Evolutionary conservation across 2,888 invertebrate species (phyloP).

Genomic region (Ophion costatus): DNA sequence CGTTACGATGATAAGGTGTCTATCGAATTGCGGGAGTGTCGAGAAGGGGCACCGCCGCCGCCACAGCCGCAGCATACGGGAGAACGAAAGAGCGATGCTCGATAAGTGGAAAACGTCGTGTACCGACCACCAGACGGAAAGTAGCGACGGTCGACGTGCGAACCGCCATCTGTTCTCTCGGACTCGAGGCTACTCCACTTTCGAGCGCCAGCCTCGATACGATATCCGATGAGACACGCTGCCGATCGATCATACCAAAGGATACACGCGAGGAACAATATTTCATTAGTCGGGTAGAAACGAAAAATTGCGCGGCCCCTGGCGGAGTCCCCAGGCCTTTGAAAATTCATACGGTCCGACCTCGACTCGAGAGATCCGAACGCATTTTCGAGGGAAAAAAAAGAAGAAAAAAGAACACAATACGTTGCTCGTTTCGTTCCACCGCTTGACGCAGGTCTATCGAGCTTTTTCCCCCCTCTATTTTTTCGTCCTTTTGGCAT

Average conservation of each 20-base stretch:
- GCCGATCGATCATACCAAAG: constrained; percentile 37
- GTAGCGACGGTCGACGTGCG: constrained; percentile 68
- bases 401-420: background rate
- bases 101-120: constrained; percentile 71
- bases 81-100: constrained; percentile 44
- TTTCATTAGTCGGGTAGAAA: constrained; percentile 42
- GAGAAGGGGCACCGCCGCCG: too few relatives aligned
- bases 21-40: too few relatives aligned
- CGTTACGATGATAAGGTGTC: background rate
- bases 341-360: constrained; percentile 14
- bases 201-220: constrained; percentile 20
- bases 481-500: background rate
- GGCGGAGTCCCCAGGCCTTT: constrained; percentile 12
- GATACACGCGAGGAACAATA: constrained; percentile 19
- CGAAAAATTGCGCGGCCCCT: constrained; percentile 48
- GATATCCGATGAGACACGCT: constrained; percentile 46
- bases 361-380: background rate
- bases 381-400: background rate
- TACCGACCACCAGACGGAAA: constrained; percentile 73
- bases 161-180: constrained; percentile 74
- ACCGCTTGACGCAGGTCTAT: background rate
- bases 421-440: background rate
- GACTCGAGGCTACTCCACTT: constrained; percentile 63
- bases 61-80: too few relatives aligned
- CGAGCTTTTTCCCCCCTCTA: background rate